Evolutionary conservation across 2,113 vertebrate species (phyloP).

Genomic region (Phodopus roborovskii): DNA sequence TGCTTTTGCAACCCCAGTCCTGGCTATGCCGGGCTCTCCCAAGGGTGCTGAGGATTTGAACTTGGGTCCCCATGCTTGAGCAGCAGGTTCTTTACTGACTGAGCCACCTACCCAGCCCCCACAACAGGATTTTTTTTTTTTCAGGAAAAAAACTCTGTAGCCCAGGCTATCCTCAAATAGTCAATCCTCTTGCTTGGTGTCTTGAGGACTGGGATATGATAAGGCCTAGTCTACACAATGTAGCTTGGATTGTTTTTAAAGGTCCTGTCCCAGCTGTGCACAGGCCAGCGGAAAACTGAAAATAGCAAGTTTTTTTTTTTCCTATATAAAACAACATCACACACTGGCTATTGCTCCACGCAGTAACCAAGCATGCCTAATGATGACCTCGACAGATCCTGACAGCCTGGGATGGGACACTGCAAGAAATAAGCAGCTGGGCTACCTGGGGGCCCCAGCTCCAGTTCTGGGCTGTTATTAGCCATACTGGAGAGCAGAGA

Average conservation of each 20-base stretch:
- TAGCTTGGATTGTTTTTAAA: not conserved
- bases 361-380: not conserved
- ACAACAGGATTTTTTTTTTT: not conserved
- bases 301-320: not conserved
- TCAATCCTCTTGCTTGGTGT: not conserved
- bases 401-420: no score
- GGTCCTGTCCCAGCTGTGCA: not conserved
- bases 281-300: not conserved
- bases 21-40: not conserved
- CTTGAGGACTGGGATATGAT: not conserved
- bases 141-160: not conserved
- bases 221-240: not conserved
- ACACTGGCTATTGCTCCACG: not conserved
- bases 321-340: not conserved
- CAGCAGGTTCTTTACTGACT: not conserved
- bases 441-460: not conserved
- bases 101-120: not conserved
- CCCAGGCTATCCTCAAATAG: not conserved
- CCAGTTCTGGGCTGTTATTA: not conserved
- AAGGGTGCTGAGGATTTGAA: not conserved
- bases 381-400: not conserved
- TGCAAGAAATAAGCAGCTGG: accelerated
- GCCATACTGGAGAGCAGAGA: not conserved
- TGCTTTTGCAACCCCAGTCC: not conserved
- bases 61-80: not conserved